Evolutionary conservation across 2,888 invertebrate genomes (phyloP), one percentile per base, ranked within the genome.

Genomic region (Hemicrepidius hirtus): DNA sequence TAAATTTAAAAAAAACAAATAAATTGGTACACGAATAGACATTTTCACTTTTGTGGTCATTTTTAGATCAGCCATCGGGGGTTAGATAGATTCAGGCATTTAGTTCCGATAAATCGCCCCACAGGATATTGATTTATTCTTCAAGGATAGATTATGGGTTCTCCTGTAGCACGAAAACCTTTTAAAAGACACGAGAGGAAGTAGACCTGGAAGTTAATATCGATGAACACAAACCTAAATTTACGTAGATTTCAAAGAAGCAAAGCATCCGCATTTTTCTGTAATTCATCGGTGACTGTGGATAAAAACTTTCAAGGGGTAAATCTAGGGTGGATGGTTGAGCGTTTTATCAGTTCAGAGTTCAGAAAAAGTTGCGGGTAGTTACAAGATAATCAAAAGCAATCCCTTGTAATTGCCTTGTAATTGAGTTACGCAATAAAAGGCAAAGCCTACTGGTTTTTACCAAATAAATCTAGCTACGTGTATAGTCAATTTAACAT

Each of bases 51-150:
- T 18, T 6, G 9, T 20, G 4, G 20, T 37, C 57, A 40, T 57
- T 37, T 57, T 57, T 37, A 37, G 57, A 37, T 57, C 57, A 40
- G 37, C 21, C n/a, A n/a, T n/a, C n/a, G n/a, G n/a, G n/a, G 20
- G 40, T 21, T 40, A 57, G 57, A 57, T 57, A 57, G 37, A 57
- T 57, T 40, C 37, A 16, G 57, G 57, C 37, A 57, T 57, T 57
- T 57, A 57, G 57, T 57, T 32, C 40, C 37, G 57, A 18, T 20
- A 57, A 57, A 57, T 57, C 57, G 57, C 37, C 37, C 57, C 10
- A 13, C 57, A 40, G 20, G 57, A 57, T 57, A 40, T 57, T 57
- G 57, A 57, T 57, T 57, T 57, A 57, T 57, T n/a, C 37, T 37
- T 35, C 18, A 0, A 53, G 40, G 57, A 57, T 57, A 57, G 16